phyloP scores from a whole-genome alignment of 2,888 invertebrate genomes.

The Tipula unca region DNA sequence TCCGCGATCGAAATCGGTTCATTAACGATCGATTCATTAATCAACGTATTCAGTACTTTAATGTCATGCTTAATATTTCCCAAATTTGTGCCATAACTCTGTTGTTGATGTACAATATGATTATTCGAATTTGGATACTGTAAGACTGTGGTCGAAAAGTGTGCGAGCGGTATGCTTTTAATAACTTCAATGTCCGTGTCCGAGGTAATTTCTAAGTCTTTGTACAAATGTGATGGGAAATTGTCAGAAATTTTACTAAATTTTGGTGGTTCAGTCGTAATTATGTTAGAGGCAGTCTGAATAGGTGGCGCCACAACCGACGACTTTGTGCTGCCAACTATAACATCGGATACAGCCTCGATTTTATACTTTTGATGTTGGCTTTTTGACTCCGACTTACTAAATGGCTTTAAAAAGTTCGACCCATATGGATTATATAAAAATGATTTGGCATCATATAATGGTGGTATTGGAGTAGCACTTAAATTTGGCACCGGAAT shows the following conservation, averaged over 20 bases:
- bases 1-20: not conserved
- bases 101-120: not conserved
- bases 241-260: slow-evolving; percentile 10
- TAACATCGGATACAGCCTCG: not conserved
- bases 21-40: not conserved
- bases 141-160: slow-evolving; percentile 43
- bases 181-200: slow-evolving; percentile 46
- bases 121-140: not conserved
- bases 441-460: slow-evolving; percentile 52
- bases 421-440: not conserved
- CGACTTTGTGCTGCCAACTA: not conserved
- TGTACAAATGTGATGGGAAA: slow-evolving; percentile 21
- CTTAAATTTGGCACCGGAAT: slow-evolving; percentile 59
- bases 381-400: slow-evolving; percentile 19
- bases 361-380: not conserved
- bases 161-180: slow-evolving; percentile 58
- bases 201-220: not conserved
- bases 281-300: not conserved
- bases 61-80: not conserved
- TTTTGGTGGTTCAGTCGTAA: slow-evolving; percentile 19
- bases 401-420: not conserved
- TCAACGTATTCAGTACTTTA: not conserved
- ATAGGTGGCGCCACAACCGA: not conserved
- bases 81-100: not conserved
- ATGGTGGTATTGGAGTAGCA: slow-evolving; percentile 51